These are phyloP conservation scores for Ptychobarbus kaznakovi DNA, from an alignment of 2,797 vertebrate species.

Conservation along the genomic window DNA sequence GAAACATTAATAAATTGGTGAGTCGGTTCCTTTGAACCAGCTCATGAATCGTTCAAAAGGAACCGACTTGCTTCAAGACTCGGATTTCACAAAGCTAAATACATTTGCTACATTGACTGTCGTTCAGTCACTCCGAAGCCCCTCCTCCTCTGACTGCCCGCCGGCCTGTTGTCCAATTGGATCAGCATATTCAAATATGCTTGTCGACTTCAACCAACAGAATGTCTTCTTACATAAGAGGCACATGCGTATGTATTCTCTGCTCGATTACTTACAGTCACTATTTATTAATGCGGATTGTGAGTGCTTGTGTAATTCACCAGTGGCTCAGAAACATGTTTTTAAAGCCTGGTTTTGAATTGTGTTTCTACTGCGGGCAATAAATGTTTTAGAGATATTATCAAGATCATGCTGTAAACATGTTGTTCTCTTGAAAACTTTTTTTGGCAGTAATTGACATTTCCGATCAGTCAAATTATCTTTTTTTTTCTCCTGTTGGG, in stretches of 20 bases:
- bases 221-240: slow-evolving; percentile 71
- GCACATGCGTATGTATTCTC: slow-evolving; percentile 59
- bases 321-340: slow-evolving; percentile 8
- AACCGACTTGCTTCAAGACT: slow-evolving; percentile 17
- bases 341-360: slow-evolving; percentile 14
- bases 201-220: slow-evolving; percentile 73
- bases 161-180: slow-evolving; percentile 69
- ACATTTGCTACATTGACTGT: slow-evolving; percentile 53
- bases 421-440: not conserved
- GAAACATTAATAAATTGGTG: not conserved
- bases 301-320: slow-evolving; percentile 2
- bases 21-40: not conserved
- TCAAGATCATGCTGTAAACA: slow-evolving; percentile 9
- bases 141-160: slow-evolving; percentile 61
- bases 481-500: not conserved
- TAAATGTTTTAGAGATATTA: not conserved
- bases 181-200: slow-evolving; percentile 67
- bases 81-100: slow-evolving; percentile 53
- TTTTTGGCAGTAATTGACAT: not conserved
- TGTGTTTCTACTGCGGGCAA: not conserved
- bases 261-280: slow-evolving; percentile 48
- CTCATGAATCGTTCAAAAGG: not conserved
- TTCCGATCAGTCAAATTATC: not conserved
- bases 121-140: slow-evolving; percentile 55
- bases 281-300: slow-evolving; percentile 31